Evolutionary conservation across 2,113 vertebrate species (phyloP).

Genomic region (Oceanites oceanicus): DNA sequence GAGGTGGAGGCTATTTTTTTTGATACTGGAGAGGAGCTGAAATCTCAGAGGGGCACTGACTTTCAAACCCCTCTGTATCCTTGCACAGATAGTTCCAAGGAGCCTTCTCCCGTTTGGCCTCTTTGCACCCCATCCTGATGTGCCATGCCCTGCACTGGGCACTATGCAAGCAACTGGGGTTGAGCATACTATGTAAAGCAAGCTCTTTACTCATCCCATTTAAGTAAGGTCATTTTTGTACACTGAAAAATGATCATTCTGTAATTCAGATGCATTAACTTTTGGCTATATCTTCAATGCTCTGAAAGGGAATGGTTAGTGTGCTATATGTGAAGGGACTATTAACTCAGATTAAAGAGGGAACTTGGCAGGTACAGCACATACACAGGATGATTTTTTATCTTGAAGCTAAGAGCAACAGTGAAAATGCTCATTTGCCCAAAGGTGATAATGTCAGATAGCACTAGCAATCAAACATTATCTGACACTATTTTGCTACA

Average conservation of each 20-base stretch:
- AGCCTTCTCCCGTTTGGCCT: neutral
- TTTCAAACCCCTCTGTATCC: neutral
- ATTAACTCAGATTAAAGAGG: neutral
- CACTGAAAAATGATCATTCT: neutral
- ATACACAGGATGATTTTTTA: neutral
- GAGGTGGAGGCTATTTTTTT: neutral
- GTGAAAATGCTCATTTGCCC: neutral
- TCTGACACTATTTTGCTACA: neutral
- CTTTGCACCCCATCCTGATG: neutral
- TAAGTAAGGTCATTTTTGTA: neutral
- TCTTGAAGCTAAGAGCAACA: neutral
- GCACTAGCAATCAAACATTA: neutral
- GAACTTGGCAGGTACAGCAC: neutral
- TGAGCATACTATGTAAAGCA: neutral
- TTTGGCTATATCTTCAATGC: neutral
- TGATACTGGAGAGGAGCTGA: neutral
- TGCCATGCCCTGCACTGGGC: too few relatives aligned
- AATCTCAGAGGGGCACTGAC: neutral
- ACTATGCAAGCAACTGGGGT: neutral
- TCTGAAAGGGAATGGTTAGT: neutral
- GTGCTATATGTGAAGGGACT: neutral
- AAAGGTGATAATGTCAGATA: neutral
- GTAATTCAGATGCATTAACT: conserved; percentile 6
- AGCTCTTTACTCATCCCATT: neutral
- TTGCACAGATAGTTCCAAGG: neutral